Evolutionary conservation across 2,888 invertebrate genomes (phyloP), one percentile per base, ranked within the genome.

Genomic region (Sminthurides aquaticus): DNA sequence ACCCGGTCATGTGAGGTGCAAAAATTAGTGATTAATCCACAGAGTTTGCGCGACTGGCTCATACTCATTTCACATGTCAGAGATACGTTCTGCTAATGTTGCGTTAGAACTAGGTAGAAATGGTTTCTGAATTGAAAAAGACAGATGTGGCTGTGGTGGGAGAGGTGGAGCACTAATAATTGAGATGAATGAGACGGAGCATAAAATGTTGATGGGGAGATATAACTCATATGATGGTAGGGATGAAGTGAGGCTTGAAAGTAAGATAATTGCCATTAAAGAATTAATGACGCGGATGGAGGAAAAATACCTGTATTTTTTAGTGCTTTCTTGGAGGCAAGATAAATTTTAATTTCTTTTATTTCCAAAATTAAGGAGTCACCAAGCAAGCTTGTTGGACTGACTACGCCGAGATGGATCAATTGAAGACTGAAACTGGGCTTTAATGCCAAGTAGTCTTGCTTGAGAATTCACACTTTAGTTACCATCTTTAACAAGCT

Each of bases 11-110:
- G 62, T 63, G 49, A 66, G 66, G 66, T 66, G 66, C 66, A 66
- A 66, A 66, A 66, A 66, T 66, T 66, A 66, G 62, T 66, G 66
- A 66, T 66, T 66, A 66, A 66, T 63, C 62, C 63, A 34, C 43
- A 34, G 43, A 15, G 15, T 11, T 34, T 34, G 15, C 43, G 43
- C 15, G 43, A 34, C 43, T 34, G n/a, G n/a, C n/a, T n/a, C n/a
- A n/a, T n/a, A n/a, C n/a, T 34, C 43, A 15, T 34, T 34, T 5
- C 15, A 11, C 8, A 15, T 34, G 43, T 5, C 43, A 34, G 8
- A 5, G 15, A 34, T 11, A 15, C 5, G 8, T 34, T 34, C 43
- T 34, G 8, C 15, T 15, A 34, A 34, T 34, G 43, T 34, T 34
- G 8, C 5, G 43, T 15, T 34, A 15, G n/a, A n/a, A 11, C 43